A percentile compares a stretch with the other conserved stretches of the same genome.
Conservation (phyloP, 2,113 vertebrate species). For the Perccottus glenii region DNA sequence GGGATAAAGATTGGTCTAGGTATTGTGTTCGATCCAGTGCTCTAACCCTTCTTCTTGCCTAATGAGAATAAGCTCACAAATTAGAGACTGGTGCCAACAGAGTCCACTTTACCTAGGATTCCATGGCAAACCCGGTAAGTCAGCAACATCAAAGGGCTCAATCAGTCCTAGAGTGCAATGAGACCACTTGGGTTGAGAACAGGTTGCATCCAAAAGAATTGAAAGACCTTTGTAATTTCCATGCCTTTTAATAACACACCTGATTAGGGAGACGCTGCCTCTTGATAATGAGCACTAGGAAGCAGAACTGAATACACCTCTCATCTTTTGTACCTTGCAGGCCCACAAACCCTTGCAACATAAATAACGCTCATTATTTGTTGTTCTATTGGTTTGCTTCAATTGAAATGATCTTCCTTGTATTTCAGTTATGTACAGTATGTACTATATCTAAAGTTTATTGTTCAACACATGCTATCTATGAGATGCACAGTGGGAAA, state of each 20-base stretch:
- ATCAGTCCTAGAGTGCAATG: too few relatives aligned
- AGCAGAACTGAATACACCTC: constrained; percentile 21
- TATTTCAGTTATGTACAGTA: constrained; percentile 8
- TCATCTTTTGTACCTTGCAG: not conserved
- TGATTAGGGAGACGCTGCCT: constrained; percentile 28
- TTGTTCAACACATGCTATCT: too few relatives aligned
- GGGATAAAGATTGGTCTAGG: too few relatives aligned
- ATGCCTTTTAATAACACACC: constrained; percentile 36
- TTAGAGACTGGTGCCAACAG: not conserved
- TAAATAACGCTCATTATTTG: constrained; percentile 20
- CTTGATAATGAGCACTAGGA: constrained; percentile 15
- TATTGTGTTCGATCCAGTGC: too few relatives aligned
- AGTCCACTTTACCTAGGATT: not conserved
- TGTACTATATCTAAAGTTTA: not conserved
- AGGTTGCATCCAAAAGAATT: constrained; percentile 12
- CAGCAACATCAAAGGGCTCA: too few relatives aligned
- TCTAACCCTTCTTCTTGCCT: not conserved
- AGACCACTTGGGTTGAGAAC: not conserved
- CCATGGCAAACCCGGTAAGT: too few relatives aligned
- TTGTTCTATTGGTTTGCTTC: constrained; percentile 11
- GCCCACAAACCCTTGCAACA: not conserved
- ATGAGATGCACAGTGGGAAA: too few relatives aligned
- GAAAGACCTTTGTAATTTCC: constrained; percentile 11
- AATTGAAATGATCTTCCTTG: constrained; percentile 14
- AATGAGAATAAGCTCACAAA: not conserved